Base-by-base conservation (phyloP, 2,797 vertebrate species). In the Dendrocincla fuliginosa region DNA sequence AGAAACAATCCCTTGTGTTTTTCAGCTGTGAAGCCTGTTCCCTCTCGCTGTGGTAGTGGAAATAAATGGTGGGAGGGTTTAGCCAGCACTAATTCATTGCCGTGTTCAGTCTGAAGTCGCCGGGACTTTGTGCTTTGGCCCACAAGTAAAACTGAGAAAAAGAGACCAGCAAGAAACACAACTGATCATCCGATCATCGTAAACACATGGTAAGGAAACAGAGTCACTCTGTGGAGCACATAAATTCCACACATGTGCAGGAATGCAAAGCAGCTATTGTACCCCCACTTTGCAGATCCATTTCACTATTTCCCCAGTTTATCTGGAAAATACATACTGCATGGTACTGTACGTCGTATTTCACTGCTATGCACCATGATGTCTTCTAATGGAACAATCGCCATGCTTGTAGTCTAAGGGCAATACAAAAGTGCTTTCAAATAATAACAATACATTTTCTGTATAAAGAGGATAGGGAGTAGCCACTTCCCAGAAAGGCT, bases 361-460 rank as follows among this genome's bases (percentile, higher is more conserved):
- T 97, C 97, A 97, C 97, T 90, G 97, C 97, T 97, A 93, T 96
- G 96, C 96, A 95, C 96, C 94, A 69, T 95, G 96, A 96, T 97
- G 96, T 94, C 95, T 95, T 97, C 95, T 64, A 42, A 52, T 53
- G 86, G 94, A 97, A 97, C 97, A 97, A 97, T 97, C 28, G 2
- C 93, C 95, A 90, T 63, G 87, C 91, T 97, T 97, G 97, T 97
- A 95, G 97, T 97, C 96, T 97, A 96, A 97, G 81, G 69, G 95
- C 94, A 52, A 86, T 32, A 97, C 97, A 97, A 96, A 96, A 97
- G 96, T 96, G 95, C 97, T 97, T 97, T 97, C 97, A 97, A 97
- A 96, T 83, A 89, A 96, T 96, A 94, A 97, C 97, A 97, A 97
- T 97, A 90, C 97, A 94, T 97, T 96, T 95, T 94, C 97, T 97